A percentile compares a stretch with the other conserved stretches of the same genome.
Evolutionary conservation across 2,888 invertebrate genomes (phyloP).

Genomic region (Drosophila testacea): DNA sequence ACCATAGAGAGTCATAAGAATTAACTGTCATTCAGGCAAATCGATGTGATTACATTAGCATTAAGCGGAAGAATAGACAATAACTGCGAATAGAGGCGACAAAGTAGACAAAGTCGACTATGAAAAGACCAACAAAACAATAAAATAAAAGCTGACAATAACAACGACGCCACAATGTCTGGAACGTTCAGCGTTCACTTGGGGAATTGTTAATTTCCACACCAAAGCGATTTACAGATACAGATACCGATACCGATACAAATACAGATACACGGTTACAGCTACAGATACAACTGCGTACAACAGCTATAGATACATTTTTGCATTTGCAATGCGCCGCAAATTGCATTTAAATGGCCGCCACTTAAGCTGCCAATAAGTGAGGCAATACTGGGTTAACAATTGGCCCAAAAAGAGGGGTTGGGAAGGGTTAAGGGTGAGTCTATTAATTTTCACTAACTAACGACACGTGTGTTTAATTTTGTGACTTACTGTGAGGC

Average conservation of each 20-base stretch:
- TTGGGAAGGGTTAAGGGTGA: too few relatives aligned
- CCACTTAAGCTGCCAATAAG: slow-evolving; percentile 60
- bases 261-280: slow-evolving; percentile 22
- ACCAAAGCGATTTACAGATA: slow-evolving; percentile 27
- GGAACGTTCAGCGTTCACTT: slow-evolving; percentile 30
- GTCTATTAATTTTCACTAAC: slow-evolving; percentile 30
- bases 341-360: slow-evolving; percentile 69
- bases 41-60: slow-evolving; percentile 68
- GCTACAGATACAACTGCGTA: slow-evolving; percentile 10
- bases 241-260: slow-evolving; percentile 23
- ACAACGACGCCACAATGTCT: slow-evolving; percentile 70
- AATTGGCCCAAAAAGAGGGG: neutral
- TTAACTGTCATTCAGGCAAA: slow-evolving; percentile 33
- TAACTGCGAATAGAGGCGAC: slow-evolving; percentile 14
- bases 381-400: slow-evolving; percentile 14
- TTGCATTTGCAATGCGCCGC: slow-evolving; percentile 47
- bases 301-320: slow-evolving; percentile 22
- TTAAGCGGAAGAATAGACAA: slow-evolving; percentile 20
- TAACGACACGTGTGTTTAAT: slow-evolving; percentile 52
- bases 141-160: slow-evolving; percentile 20
- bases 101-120: slow-evolving; percentile 1
- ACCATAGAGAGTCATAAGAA: slow-evolving; percentile 7
- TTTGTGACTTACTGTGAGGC: slow-evolving; percentile 5
- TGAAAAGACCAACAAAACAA: slow-evolving; percentile 9
- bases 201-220: slow-evolving; percentile 15